Percentiles rank a stretch among this genome's conserved stretches.
These are phyloP conservation scores for Teleogryllus occipitalis DNA, from an alignment of 1,140 invertebrate genomes.

Conservation along the genomic window DNA sequence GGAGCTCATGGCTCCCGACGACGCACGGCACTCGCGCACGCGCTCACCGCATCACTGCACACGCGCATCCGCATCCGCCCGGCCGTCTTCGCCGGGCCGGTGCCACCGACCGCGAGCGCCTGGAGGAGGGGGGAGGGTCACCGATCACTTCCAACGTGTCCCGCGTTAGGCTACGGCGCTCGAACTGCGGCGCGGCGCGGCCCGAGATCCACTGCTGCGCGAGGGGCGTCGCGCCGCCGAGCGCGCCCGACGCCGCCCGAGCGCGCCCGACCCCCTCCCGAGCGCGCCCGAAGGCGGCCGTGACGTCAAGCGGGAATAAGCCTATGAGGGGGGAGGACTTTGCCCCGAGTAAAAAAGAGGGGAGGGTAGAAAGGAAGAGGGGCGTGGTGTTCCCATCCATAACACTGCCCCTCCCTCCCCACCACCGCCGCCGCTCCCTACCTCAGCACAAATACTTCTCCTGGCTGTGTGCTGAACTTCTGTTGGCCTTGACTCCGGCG, in stretches of 20 bases:
- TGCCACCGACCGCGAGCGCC: not conserved
- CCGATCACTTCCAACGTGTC: not conserved
- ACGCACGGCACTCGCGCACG: conserved; percentile 2
- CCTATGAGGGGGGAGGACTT: conserved; percentile 17
- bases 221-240: not conserved
- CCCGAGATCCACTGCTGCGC: not conserved
- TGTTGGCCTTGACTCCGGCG: conserved; percentile 18
- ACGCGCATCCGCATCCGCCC: not conserved
- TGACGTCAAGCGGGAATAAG: conserved; percentile 15
- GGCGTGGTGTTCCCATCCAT: conserved; percentile 20
- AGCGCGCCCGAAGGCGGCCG: conserved; percentile 11
- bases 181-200: not conserved
- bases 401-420: conserved; percentile 13
- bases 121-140: not conserved
- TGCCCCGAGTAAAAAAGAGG: not conserved
- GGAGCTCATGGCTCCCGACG: conserved; percentile 17
- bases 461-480: conserved; percentile 16
- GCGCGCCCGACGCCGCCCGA: conserved; percentile 9
- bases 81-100: not conserved
- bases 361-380: conserved; percentile 13
- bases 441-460: not conserved
- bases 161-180: not conserved
- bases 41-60: conserved; percentile 7
- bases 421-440: not conserved
- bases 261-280: not conserved